Base-by-base conservation (phyloP, 1,140 invertebrate genomes). In the Zaprionus capensis region DNA sequence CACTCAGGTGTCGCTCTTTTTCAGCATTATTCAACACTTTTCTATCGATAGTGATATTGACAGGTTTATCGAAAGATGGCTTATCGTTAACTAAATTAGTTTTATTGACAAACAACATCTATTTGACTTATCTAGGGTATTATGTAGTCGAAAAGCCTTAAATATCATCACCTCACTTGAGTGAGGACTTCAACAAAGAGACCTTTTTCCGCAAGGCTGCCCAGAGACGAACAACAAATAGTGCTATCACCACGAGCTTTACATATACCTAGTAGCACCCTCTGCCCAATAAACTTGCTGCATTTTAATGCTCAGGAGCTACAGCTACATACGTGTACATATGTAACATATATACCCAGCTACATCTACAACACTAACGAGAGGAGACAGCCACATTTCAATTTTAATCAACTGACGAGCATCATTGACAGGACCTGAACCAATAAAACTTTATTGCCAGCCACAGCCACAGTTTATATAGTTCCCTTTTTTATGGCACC, bases 391-490 rank as follows among this genome's bases (percentile, higher is more conserved):
- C 31, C 31, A 51, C 41, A 53, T 64, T 76, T 65, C 55, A 55
- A 71, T 65, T 76, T 76, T 76, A 65, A 76, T 76, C 73, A 76
- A 71, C 53, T 69, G 46, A 20, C 46, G 36, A 44, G 65, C 38
- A 74, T 58, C 61, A 76, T 64, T 71, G 73, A 59, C 73, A 76
- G 59, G 24, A 55, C 9, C 59, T 59, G 59, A 69, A 71, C 59
- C 71, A 71, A 71, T 76, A 71, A 65, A 76, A 76, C 55, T 76
- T 76, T 76, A 76, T 65, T 71, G 72, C 17, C 38, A 15, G 7
- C 57, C 6, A 49, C 15, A 17, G 28, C 28, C 31, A 20, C 31
- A 22, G 20, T 36, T 31, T 24, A 36, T 28, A 14, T 22, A 38
- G 41, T 51, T 56, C 22, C 20, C 31, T 59, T 73, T 67, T 61